phyloP scores from a whole-genome alignment of 2,888 invertebrate genomes.

The Fabriciana adippe region DNA sequence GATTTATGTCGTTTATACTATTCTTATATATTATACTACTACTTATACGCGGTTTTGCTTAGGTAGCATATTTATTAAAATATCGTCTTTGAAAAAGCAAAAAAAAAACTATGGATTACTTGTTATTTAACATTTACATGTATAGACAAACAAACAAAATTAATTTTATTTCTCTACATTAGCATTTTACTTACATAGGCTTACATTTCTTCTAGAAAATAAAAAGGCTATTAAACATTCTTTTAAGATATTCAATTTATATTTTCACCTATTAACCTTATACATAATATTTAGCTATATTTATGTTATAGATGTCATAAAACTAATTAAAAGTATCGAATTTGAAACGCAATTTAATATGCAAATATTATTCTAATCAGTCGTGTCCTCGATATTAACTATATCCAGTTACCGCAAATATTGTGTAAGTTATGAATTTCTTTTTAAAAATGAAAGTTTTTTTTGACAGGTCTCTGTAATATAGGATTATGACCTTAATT shows the following conservation, averaged over 20 bases:
- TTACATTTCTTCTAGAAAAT: not conserved
- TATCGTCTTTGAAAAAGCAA: no score
- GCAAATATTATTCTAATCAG: conserved; percentile 36
- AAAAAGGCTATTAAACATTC: not conserved
- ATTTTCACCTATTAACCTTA: conserved; percentile 1
- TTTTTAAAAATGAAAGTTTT: conserved; percentile 49
- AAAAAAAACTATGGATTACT: no score
- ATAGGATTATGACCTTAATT: conserved; percentile 8
- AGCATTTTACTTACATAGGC: not conserved
- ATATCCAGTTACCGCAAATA: conserved; percentile 38
- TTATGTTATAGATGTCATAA: not conserved
- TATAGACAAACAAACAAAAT: not conserved
- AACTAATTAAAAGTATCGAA: conserved; percentile 6
- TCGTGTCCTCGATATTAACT: conserved; percentile 32
- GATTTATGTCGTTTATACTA: no score
- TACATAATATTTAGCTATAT: not conserved
- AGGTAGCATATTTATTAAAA: no score
- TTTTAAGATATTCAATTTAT: not conserved
- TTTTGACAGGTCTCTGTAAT: conserved; percentile 24
- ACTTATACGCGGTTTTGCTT: no score
- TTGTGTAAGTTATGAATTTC: conserved; percentile 46
- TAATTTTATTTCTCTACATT: not conserved
- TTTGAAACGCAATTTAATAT: conserved; percentile 11
- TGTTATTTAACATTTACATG: not conserved
- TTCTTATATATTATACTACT: no score